These are phyloP conservation scores for Lampris incognitus DNA, from an alignment of 2,113 vertebrate species.

Conservation along the genomic window DNA sequence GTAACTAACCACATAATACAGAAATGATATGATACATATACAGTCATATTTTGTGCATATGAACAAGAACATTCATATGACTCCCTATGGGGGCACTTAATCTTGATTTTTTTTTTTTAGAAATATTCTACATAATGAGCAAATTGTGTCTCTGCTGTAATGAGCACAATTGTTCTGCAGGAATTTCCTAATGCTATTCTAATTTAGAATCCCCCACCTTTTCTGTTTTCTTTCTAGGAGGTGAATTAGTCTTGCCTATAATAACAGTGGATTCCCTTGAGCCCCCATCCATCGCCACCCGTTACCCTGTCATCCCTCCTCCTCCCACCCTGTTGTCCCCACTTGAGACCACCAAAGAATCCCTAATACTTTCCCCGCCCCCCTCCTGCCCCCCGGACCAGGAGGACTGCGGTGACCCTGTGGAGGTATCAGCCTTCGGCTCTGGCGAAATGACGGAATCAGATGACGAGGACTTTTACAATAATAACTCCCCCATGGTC, in stretches of 20 bases:
- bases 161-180: slow-evolving; percentile 44
- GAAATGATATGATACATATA: slow-evolving; percentile 15
- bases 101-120: slow-evolving; percentile 25
- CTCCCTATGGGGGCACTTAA: slow-evolving; percentile 12
- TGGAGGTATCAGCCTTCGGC: slow-evolving; percentile 93
- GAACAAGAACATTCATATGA: slow-evolving; percentile 26
- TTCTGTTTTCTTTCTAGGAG: slow-evolving; percentile 88
- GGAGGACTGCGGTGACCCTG: slow-evolving; percentile 92
- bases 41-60: slow-evolving; percentile 18
- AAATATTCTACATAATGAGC: slow-evolving; percentile 48
- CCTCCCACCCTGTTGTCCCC: slow-evolving; percentile 90
- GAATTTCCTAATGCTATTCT: slow-evolving; percentile 58
- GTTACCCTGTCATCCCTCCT: slow-evolving; percentile 90
- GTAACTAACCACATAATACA: slow-evolving; percentile 84
- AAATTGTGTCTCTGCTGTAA: slow-evolving; percentile 46
- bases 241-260: slow-evolving; percentile 96
- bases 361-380: slow-evolving; percentile 82
- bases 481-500: slow-evolving; percentile 91
- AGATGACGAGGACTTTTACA: slow-evolving; percentile 95
- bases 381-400: slow-evolving; percentile 90
- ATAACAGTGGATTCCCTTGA: slow-evolving; percentile 97
- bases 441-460: slow-evolving; percentile 94
- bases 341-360: slow-evolving; percentile 91
- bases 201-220: slow-evolving; percentile 76
- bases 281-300: slow-evolving; percentile 92